A percentile compares a stretch with the other conserved stretches of the same genome.
Conservation (phyloP, 2,113 vertebrate species). For the Pitta sordida region DNA sequence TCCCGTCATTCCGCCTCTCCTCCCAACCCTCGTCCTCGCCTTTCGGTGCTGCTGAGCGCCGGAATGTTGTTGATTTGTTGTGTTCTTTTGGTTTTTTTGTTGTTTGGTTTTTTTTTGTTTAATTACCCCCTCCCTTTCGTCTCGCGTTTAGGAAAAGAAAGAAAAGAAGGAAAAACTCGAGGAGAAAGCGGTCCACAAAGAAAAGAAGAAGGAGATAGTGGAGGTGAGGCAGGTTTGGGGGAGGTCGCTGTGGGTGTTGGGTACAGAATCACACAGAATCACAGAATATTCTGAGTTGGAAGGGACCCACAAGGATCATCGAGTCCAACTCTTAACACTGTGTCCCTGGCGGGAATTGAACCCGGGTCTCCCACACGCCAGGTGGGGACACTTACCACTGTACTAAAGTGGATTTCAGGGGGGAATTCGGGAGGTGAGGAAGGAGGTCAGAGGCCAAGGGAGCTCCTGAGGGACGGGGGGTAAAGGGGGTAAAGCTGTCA, state of each 20-base stretch:
- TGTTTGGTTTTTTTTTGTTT: background rate
- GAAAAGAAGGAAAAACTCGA: conserved; percentile 78
- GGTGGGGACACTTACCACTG: no score
- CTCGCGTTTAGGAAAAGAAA: conserved; percentile 66
- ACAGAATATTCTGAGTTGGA: no score
- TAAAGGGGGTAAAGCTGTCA: background rate
- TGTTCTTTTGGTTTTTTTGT: no score
- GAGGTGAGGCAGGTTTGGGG: conserved; percentile 55
- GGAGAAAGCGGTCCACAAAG: conserved; percentile 74
- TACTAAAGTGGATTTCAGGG: no score
- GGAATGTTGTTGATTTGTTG: no score
- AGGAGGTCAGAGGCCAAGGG: background rate
- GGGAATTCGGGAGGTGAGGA: background rate
- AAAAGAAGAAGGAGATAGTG: conserved; percentile 74
- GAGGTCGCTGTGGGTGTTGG: accelerated
- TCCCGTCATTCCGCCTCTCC: background rate
- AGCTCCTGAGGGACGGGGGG: background rate
- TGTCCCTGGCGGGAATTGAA: no score
- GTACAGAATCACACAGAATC: no score
- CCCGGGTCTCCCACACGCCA: no score
- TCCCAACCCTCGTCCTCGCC: background rate
- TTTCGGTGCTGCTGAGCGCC: background rate
- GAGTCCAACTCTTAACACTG: no score
- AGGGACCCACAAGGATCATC: no score
- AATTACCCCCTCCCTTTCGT: accelerated